Evolutionary conservation across 2,113 vertebrate species (phyloP).

Genomic region (Fregetta grallaria): DNA sequence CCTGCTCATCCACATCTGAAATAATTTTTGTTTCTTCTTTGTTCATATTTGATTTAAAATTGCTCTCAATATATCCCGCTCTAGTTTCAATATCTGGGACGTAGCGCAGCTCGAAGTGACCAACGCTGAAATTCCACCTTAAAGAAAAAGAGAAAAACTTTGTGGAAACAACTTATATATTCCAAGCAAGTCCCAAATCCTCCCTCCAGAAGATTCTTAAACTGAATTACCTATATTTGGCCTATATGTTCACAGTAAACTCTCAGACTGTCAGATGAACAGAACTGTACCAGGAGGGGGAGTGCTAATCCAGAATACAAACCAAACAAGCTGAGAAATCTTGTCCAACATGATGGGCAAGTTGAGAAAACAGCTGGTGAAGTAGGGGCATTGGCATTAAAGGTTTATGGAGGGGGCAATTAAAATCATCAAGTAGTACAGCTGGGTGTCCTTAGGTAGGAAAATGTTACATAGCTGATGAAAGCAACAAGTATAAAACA

Average conservation of each 20-base stretch:
- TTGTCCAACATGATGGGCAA: background rate
- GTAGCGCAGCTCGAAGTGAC: constrained; percentile 94
- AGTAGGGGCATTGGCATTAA: background rate
- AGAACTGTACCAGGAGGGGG: background rate
- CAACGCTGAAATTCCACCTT: constrained; percentile 99
- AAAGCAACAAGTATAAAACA: background rate
- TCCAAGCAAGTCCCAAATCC: background rate
- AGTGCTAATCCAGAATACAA: background rate
- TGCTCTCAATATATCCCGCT: constrained; percentile 87
- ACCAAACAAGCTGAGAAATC: background rate
- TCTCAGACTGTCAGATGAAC: background rate
- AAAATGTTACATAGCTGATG: background rate
- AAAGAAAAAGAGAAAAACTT: constrained; percentile 52
- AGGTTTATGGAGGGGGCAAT: background rate
- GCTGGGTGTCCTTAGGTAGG: background rate
- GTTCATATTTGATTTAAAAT: constrained; percentile 74
- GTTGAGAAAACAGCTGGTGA: background rate
- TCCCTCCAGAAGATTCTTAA: background rate
- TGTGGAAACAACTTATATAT: background rate
- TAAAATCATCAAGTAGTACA: background rate
- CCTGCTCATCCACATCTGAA: constrained; percentile 81
- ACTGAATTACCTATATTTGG: background rate
- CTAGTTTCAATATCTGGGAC: constrained; percentile 83
- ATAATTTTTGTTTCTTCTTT: constrained; percentile 85
- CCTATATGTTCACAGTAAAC: background rate